phyloP scores from a whole-genome alignment of 2,113 vertebrate species.

The Orycteropus afer region DNA sequence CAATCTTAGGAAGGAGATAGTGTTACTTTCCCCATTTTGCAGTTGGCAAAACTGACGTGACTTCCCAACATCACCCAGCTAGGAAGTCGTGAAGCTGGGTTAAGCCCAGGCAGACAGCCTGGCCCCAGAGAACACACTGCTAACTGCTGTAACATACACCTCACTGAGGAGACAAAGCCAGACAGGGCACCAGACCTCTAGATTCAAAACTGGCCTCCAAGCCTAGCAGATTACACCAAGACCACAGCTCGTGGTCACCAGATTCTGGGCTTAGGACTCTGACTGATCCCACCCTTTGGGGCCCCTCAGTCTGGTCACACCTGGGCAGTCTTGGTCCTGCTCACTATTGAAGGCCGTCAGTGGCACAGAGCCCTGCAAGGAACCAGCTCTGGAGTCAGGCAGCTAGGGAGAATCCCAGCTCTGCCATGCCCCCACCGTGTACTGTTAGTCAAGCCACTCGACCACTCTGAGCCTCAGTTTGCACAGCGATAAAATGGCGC shows the following conservation, averaged over 20 bases:
- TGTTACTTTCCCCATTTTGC: not conserved
- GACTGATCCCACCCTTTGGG: not conserved
- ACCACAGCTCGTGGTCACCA: not conserved
- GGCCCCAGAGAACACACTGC: not conserved
- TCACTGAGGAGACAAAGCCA: not conserved
- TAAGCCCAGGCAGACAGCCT: not conserved
- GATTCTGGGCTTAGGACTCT: not conserved
- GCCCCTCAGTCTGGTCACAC: not conserved
- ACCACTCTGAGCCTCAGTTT: not conserved
- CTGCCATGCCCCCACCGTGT: too few species aligned
- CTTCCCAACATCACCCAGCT: not conserved
- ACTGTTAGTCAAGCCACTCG: not conserved
- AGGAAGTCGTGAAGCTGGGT: not conserved
- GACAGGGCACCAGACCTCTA: not conserved
- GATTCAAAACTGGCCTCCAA: not conserved
- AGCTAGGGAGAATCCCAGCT: not conserved
- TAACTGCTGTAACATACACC: not conserved
- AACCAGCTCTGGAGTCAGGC: not conserved
- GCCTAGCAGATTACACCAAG: not conserved
- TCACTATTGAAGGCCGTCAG: not conserved
- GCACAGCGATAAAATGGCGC: not conserved
- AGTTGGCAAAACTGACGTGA: not conserved
- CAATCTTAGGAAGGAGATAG: not conserved
- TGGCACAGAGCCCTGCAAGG: not conserved
- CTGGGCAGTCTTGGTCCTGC: not conserved